Percentiles rank a stretch among this genome's conserved stretches.
These are phyloP conservation scores for Anodontia alba DNA, from an alignment of 2,888 invertebrate species.

Conservation along the genomic window DNA sequence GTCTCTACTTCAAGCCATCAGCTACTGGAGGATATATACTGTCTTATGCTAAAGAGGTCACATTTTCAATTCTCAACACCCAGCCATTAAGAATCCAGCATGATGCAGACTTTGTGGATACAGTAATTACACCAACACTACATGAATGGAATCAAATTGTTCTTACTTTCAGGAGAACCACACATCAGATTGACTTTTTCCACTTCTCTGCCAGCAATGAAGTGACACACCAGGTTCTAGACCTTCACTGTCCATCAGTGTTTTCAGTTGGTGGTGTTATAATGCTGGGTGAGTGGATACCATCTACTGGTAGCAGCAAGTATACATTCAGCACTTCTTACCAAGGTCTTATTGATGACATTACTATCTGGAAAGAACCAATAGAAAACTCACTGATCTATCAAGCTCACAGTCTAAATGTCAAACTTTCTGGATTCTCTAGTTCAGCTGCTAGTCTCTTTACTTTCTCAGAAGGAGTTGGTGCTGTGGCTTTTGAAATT, in stretches of 20 bases:
- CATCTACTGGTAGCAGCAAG: constrained; percentile 52
- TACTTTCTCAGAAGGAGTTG: constrained; percentile 71
- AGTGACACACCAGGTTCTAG: constrained; percentile 62
- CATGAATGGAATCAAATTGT: constrained; percentile 73
- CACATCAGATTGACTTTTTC: constrained; percentile 50
- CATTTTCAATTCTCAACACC: constrained; percentile 67
- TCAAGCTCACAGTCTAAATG: constrained; percentile 70
- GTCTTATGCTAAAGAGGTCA: constrained; percentile 64
- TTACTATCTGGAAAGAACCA: constrained; percentile 68
- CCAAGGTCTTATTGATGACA: constrained; percentile 68
- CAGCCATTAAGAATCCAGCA: constrained; percentile 62
- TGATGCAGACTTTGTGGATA: constrained; percentile 31
- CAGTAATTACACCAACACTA: constrained; percentile 34
- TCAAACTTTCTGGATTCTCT: constrained; percentile 66
- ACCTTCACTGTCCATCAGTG: constrained; percentile 50
- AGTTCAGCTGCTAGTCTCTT: constrained; percentile 61
- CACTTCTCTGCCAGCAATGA: constrained; percentile 61
- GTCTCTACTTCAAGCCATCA: constrained; percentile 70
- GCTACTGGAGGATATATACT: constrained; percentile 64
- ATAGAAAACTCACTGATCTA: constrained; percentile 66
- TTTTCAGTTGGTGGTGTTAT: constrained; percentile 66
- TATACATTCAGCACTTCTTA: constrained; percentile 52
- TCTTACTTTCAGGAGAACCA: constrained; percentile 56
- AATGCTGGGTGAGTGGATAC: constrained; percentile 71
- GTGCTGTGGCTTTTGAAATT: constrained; percentile 63